phyloP scores from a whole-genome alignment of 2,113 vertebrate species.

The Plecotus auritus region DNA sequence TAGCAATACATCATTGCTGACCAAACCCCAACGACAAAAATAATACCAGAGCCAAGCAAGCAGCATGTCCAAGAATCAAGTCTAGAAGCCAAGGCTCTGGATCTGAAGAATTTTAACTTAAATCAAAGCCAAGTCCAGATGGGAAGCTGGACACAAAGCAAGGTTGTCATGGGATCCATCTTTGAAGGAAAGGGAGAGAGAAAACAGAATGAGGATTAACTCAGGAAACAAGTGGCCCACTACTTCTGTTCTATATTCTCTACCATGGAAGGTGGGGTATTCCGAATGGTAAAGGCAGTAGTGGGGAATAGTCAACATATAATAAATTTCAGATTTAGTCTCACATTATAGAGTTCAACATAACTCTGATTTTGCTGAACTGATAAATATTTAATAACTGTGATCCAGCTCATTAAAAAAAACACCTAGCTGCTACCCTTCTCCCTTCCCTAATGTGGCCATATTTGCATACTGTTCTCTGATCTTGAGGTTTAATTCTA shows the following conservation, averaged over 20 bases:
- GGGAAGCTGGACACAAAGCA: neutral
- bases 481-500: neutral
- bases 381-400: neutral
- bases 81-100: neutral
- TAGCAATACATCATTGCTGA: neutral
- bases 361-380: neutral
- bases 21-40: neutral
- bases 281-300: neutral
- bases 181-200: neutral
- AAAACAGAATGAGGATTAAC: neutral
- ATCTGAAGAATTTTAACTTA: neutral
- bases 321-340: neutral
- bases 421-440: neutral
- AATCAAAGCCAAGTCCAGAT: neutral
- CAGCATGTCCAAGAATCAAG: neutral
- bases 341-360: neutral
- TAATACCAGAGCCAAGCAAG: neutral
- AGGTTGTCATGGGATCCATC: neutral
- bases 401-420: neutral
- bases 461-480: neutral
- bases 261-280: neutral
- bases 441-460: neutral
- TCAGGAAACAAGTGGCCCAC: neutral
- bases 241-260: neutral
- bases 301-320: neutral